Percentiles rank a stretch among this genome's conserved stretches.
phyloP scores from a whole-genome alignment of 2,888 invertebrate species.

The Campopleginae sp. region DNA sequence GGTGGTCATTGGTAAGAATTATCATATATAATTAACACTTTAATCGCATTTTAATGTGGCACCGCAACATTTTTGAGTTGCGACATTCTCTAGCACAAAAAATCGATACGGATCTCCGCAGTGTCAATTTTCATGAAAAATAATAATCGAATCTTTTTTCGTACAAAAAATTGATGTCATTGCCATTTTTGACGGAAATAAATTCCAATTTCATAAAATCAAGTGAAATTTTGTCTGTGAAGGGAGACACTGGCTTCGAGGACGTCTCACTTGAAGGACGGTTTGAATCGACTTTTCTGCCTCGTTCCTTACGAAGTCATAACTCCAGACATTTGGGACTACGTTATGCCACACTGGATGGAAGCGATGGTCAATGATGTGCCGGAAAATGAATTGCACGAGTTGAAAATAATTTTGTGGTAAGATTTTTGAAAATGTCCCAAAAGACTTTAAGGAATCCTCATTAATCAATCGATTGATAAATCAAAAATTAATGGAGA shows the following conservation, averaged over 20 bases:
- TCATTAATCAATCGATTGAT: neutral
- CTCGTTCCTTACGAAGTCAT: constrained; percentile 99
- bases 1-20: constrained; percentile 94
- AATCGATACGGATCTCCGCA: neutral
- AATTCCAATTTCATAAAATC: neutral
- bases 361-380: constrained; percentile 97
- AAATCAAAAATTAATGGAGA: too few species aligned
- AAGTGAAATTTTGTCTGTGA: neutral
- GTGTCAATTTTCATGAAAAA: neutral
- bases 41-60: neutral
- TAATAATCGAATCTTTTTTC: neutral
- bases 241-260: constrained; percentile 94
- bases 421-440: constrained; percentile 76
- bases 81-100: neutral
- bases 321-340: constrained; percentile 98
- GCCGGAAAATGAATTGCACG: constrained; percentile 93
- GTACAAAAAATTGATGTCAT: neutral
- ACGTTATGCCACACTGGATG: constrained; percentile 99
- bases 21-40: constrained; percentile 15
- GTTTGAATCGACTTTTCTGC: constrained; percentile 96
- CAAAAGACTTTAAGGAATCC: neutral
- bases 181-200: too few species aligned
- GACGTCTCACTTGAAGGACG: constrained; percentile 97
- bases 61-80: too few species aligned
- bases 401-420: constrained; percentile 92